Percentiles rank a stretch among this genome's conserved stretches.
Evolutionary conservation across 2,888 invertebrate genomes (phyloP).

Genomic region (Drosophila mimica): DNA sequence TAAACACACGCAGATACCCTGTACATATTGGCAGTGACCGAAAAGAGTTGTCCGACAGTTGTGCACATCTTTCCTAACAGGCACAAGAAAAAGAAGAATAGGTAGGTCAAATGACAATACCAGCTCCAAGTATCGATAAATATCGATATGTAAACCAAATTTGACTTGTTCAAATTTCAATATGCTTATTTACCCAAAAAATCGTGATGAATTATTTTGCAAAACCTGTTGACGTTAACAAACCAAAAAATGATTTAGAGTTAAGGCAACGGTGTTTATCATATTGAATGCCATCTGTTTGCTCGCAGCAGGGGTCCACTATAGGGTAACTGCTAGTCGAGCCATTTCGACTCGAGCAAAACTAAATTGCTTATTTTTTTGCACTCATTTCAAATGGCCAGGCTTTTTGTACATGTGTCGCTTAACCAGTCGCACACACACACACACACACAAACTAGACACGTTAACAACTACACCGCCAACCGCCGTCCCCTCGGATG

Average conservation of each 20-base stretch:
- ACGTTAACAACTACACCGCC: constrained; percentile 42
- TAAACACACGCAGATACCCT: constrained; percentile 1
- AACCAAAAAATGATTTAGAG: background rate
- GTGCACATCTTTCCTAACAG: background rate
- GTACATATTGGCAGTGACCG: background rate
- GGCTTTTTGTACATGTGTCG: background rate
- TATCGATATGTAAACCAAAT: background rate
- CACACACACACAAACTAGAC: constrained; percentile 35
- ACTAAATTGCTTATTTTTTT: constrained; percentile 30
- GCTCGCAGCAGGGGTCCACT: background rate
- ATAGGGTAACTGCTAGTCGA: background rate
- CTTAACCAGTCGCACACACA: constrained; percentile 9
- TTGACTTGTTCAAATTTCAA: background rate
- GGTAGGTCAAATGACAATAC: background rate
- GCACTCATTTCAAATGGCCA: constrained; percentile 69
- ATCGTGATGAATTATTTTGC: background rate
- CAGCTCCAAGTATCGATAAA: background rate
- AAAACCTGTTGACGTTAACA: too few relatives aligned
- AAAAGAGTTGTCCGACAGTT: background rate
- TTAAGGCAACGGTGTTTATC: background rate
- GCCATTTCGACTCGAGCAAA: background rate
- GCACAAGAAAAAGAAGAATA: background rate
- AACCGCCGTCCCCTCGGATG: background rate
- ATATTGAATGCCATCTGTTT: background rate
- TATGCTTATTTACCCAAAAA: background rate